A percentile compares a stretch with the other conserved stretches of the same genome.
Evolutionary conservation across 2,888 invertebrate genomes (phyloP).

Genomic region (Galerucella calmariensis): DNA sequence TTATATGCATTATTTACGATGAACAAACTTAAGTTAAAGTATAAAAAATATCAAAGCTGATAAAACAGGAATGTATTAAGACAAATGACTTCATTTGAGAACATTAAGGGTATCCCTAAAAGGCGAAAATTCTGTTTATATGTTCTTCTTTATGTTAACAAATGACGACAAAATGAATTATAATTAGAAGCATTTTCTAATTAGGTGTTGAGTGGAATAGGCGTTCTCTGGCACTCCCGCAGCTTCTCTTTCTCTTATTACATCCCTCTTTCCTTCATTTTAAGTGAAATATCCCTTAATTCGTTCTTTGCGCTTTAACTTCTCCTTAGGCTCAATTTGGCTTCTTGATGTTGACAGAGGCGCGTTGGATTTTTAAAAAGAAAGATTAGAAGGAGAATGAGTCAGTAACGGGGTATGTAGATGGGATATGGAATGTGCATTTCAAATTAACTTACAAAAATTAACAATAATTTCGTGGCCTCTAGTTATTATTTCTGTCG

Average conservation of each 20-base stretch:
- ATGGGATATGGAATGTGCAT: neutral
- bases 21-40: too few relatives aligned
- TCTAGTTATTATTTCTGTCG: too few relatives aligned
- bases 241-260: slow-evolving; percentile 24
- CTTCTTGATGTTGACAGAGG: slow-evolving; percentile 46
- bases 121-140: slow-evolving; percentile 43
- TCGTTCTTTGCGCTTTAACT: slow-evolving; percentile 58
- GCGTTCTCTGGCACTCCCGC: slow-evolving; percentile 26
- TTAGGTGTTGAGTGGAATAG: slow-evolving; percentile 51
- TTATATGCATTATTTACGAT: too few relatives aligned
- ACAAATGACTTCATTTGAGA: slow-evolving; percentile 39
- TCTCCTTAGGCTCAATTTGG: slow-evolving; percentile 62
- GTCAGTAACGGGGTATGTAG: slow-evolving; percentile 7
- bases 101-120: slow-evolving; percentile 26
- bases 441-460: too few relatives aligned
- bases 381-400: neutral
- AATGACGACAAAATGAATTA: slow-evolving; percentile 57
- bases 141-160: slow-evolving; percentile 48
- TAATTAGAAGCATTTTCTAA: slow-evolving; percentile 59
- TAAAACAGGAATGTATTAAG: neutral
- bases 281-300: slow-evolving; percentile 52
- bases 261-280: slow-evolving; percentile 30
- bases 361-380: slow-evolving; percentile 15
- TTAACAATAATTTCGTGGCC: too few relatives aligned
- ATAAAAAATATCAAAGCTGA: neutral